phyloP scores from a whole-genome alignment of 2,797 vertebrate genomes.

The Microctenopoma stevenorrisi region DNA sequence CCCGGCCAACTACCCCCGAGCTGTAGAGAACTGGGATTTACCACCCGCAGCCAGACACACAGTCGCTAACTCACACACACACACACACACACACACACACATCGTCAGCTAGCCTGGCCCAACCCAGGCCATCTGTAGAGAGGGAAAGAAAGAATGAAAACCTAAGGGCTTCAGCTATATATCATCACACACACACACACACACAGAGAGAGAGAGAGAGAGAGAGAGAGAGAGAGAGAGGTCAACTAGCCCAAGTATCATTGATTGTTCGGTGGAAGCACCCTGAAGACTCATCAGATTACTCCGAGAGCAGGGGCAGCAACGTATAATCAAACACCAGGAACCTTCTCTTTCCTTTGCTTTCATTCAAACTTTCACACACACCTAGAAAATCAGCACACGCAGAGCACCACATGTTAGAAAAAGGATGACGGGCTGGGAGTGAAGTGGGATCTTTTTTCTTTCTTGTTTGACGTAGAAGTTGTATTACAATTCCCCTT shows the following conservation, averaged over 20 bases:
- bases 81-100: constrained; percentile 26
- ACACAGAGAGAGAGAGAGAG: not conserved
- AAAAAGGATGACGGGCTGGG: not conserved
- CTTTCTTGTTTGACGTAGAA: not conserved
- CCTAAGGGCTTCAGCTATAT: constrained; percentile 54
- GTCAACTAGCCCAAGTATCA: constrained; percentile 49
- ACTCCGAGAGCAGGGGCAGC: constrained; percentile 50
- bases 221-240: not conserved
- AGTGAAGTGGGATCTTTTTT: constrained; percentile 15
- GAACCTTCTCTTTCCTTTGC: constrained; percentile 39
- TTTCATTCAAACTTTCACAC: constrained; percentile 56
- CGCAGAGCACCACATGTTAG: constrained; percentile 36
- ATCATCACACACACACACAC: constrained; percentile 37
- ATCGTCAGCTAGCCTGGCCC: constrained; percentile 40
- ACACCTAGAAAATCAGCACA: constrained; percentile 17
- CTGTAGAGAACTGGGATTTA: constrained; percentile 72
- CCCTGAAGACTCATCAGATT: constrained; percentile 69
- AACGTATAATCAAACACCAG: constrained; percentile 51
- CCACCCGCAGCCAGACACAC: constrained; percentile 52
- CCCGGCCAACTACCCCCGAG: constrained; percentile 36
- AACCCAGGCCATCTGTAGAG: constrained; percentile 68
- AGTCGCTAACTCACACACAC: constrained; percentile 8
- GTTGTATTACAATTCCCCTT: not conserved
- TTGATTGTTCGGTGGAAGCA: constrained; percentile 64
- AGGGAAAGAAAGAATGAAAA: constrained; percentile 54